Evolutionary conservation across 37 sponge, comb jelly and placozoan genomes (phyloP).

Genomic region (Tethya wilhelma): DNA sequence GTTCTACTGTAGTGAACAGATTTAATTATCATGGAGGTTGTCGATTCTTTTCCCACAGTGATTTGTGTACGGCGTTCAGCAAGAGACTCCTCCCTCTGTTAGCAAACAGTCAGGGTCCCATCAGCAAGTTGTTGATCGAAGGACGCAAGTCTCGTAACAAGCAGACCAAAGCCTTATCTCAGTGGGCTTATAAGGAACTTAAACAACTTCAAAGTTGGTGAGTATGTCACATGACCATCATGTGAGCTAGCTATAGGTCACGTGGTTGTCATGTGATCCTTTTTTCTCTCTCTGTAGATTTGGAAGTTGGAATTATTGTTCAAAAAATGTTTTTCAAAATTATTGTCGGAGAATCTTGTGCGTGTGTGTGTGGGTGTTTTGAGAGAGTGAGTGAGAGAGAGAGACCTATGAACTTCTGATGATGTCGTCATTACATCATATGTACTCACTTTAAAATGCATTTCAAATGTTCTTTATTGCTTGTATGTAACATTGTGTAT

Average conservation of each 20-base stretch:
- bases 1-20: background rate
- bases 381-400: slow-evolving; percentile 31
- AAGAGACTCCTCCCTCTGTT: slow-evolving; percentile 12
- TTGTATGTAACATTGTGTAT: background rate
- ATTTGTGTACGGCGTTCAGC: slow-evolving; percentile 63
- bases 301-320: too few species aligned
- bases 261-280: background rate
- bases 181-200: slow-evolving; percentile 77
- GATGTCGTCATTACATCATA: background rate
- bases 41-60: slow-evolving; percentile 34
- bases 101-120: slow-evolving; percentile 3
- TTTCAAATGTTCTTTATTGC: background rate
- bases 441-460: background rate
- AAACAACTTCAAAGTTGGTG: slow-evolving; percentile 32
- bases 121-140: slow-evolving; percentile 71
- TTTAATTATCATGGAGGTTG: background rate
- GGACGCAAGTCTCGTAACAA: slow-evolving; percentile 69
- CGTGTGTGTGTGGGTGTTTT: background rate
- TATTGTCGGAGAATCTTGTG: background rate
- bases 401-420: background rate
- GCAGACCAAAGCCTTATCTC: slow-evolving; percentile 79
- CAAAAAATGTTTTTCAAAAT: background rate
- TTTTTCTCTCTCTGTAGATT: background rate
- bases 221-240: background rate
- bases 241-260: background rate